Evolutionary conservation across 1,140 invertebrate genomes (phyloP).

Genomic region (Anoplophora glabripennis): DNA sequence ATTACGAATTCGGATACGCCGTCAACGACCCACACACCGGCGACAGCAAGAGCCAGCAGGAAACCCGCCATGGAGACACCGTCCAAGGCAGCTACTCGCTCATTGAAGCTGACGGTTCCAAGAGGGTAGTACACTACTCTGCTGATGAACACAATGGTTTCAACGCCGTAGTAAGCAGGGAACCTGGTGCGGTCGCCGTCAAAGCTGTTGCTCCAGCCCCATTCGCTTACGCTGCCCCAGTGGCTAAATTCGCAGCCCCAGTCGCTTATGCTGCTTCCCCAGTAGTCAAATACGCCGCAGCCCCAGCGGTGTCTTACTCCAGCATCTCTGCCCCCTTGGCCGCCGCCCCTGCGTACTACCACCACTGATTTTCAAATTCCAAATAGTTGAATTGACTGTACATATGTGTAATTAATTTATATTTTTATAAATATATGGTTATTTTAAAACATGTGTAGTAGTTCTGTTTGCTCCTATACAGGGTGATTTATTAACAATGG

Average conservation of each 20-base stretch:
- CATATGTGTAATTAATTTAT: too few relatives aligned
- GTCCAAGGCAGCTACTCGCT: constrained; percentile 40
- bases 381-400: too few relatives aligned
- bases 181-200: constrained; percentile 6
- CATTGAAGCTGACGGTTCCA: constrained; percentile 54
- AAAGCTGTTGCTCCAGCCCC: background rate
- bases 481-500: too few relatives aligned
- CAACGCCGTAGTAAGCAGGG: constrained; percentile 23
- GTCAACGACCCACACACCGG: constrained; percentile 53
- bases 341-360: constrained; percentile 2
- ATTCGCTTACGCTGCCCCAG: background rate
- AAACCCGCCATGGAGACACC: constrained; percentile 30
- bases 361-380: background rate
- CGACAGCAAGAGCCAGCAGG: constrained; percentile 33
- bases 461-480: background rate
- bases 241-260: background rate
- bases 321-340: too few relatives aligned
- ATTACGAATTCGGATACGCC: constrained; percentile 31
- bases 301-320: too few relatives aligned
- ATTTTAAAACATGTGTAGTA: background rate
- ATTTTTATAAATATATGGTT: too few relatives aligned
- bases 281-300: too few relatives aligned
- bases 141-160: constrained; percentile 51
- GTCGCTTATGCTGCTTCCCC: constrained; percentile 4
- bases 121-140: constrained; percentile 54